Evolutionary conservation across 1,140 invertebrate species (phyloP).

Genomic region (Caerostris darwini): DNA sequence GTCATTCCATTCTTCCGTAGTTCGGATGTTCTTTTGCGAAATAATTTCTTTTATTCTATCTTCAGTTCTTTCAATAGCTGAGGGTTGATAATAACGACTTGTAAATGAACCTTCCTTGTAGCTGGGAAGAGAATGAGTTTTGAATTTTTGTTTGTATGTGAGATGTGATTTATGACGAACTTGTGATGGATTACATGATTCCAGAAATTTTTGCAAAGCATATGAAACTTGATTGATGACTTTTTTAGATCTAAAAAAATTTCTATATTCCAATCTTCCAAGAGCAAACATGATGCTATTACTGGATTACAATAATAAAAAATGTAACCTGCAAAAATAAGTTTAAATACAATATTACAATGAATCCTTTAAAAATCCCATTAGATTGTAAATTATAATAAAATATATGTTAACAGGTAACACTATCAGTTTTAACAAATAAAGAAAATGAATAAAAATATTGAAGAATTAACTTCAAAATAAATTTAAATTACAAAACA

Average conservation of each 20-base stretch:
- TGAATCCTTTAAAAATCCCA: too few relatives aligned
- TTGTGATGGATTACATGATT: neutral
- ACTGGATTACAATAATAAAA: neutral
- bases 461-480: too few relatives aligned
- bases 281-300: neutral
- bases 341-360: too few relatives aligned
- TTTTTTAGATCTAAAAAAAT: neutral
- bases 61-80: constrained; percentile 22
- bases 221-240: neutral
- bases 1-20: constrained; percentile 26
- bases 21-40: neutral
- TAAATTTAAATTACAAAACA: too few relatives aligned
- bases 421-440: too few relatives aligned
- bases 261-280: neutral
- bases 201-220: neutral
- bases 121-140: constrained; percentile 1
- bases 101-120: neutral
- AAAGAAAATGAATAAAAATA: too few relatives aligned
- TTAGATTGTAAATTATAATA: too few relatives aligned
- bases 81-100: neutral
- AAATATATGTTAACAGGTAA: too few relatives aligned
- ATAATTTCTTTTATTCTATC: neutral
- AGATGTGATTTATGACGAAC: too few relatives aligned
- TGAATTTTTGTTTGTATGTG: neutral
- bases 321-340: too few relatives aligned